A percentile compares a stretch with the other conserved stretches of the same genome.
Conservation (phyloP, 2,888 invertebrate genomes). For the Erebia aethiops region DNA sequence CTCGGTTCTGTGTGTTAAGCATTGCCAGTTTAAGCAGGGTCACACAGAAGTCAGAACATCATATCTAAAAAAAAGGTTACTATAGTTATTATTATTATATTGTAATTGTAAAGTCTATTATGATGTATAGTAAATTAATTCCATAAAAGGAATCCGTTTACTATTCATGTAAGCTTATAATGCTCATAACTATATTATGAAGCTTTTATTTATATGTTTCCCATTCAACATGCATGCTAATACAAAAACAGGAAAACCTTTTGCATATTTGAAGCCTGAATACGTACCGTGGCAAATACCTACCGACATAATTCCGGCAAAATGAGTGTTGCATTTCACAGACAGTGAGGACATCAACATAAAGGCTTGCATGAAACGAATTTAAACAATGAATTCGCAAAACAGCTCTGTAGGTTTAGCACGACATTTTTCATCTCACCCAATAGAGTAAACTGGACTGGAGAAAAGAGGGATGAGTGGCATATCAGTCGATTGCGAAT, state of each 20-base stretch:
- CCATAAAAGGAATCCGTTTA: neutral
- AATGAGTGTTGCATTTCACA: constrained; percentile 43
- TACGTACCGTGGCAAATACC: constrained; percentile 21
- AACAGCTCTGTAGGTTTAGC: constrained; percentile 23
- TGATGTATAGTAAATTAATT: neutral
- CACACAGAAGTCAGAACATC: no score
- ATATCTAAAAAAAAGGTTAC: constrained; percentile 11
- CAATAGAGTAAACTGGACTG: no score
- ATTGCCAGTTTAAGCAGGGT: no score
- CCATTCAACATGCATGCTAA: constrained; percentile 5
- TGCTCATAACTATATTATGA: neutral
- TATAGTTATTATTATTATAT: neutral
- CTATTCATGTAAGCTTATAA: constrained; percentile 4
- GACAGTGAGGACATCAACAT: constrained; percentile 44
- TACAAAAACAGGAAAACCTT: constrained; percentile 20
- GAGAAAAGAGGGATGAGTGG: no score
- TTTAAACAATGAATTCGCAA: constrained; percentile 42
- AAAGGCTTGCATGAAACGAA: constrained; percentile 44
- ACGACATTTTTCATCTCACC: no score
- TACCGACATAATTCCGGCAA: constrained; percentile 33
- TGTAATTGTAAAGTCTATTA: neutral
- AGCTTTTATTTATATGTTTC: constrained; percentile 8
- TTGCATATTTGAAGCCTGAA: constrained; percentile 23
- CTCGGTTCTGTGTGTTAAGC: no score
- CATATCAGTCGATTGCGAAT: no score